Conservation (phyloP, 2,888 invertebrate species). For the Xestia c-nigrum region DNA sequence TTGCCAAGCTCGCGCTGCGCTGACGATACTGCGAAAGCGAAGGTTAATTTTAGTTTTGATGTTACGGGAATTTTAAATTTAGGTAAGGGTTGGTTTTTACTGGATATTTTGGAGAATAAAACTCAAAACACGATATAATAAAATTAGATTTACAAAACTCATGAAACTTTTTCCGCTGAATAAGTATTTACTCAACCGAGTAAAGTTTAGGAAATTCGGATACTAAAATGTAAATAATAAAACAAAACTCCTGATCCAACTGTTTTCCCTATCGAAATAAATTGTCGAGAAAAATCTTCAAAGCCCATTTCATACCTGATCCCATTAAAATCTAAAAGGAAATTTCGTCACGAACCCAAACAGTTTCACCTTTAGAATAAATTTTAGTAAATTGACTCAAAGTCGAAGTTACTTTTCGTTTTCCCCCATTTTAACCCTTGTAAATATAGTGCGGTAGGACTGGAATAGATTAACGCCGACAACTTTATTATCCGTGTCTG, state of each 20-base stretch:
- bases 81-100: not conserved
- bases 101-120: not conserved
- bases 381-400: constrained; percentile 59
- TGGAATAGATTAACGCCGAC: constrained; percentile 67
- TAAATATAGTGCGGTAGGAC: constrained; percentile 60
- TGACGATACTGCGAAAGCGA: constrained; percentile 83
- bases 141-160: not conserved
- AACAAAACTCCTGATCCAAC: not conserved
- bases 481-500: constrained; percentile 70
- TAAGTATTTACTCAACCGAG: not conserved
- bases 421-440: constrained; percentile 58
- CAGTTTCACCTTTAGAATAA: constrained; percentile 54
- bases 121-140: not conserved
- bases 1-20: constrained; percentile 88
- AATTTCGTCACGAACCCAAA: constrained; percentile 43
- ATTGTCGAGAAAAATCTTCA: constrained; percentile 28
- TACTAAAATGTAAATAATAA: not conserved
- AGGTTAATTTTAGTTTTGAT: constrained; percentile 10
- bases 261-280: constrained; percentile 28
- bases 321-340: constrained; percentile 40
- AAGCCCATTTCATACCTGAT: constrained; percentile 41
- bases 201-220: not conserved
- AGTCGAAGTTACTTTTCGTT: constrained; percentile 56
- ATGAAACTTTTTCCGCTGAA: not conserved
- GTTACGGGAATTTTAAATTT: too few relatives aligned